phyloP scores from a whole-genome alignment of 1,140 invertebrate species.

The Oedothorax gibbosus region DNA sequence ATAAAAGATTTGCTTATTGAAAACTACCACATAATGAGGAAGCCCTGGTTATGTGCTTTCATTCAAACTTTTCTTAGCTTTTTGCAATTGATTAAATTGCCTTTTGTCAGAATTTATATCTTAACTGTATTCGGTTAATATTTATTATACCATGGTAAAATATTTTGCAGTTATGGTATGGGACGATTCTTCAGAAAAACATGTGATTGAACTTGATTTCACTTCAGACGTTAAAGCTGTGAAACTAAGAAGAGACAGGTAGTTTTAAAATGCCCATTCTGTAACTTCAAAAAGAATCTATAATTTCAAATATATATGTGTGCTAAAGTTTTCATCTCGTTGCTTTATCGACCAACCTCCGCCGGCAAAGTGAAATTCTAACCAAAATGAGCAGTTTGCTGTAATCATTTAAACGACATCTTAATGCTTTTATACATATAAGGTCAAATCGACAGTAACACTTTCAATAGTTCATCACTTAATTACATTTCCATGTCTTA shows the following conservation, averaged over 20 bases:
- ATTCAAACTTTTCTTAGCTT: not conserved
- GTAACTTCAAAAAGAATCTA: no score
- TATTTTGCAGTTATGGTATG: slow-evolving; percentile 87
- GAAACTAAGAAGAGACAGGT: slow-evolving; percentile 86
- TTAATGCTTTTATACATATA: not conserved
- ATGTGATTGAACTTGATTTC: slow-evolving; percentile 94
- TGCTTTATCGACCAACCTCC: no score
- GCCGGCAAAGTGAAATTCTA: not conserved
- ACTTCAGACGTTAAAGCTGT: slow-evolving; percentile 92
- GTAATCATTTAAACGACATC: not conserved
- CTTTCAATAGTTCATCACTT: no score
- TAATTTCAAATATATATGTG: no score
- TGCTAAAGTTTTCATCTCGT: no score
- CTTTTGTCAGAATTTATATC: not conserved
- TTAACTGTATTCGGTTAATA: no score
- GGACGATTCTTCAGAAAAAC: slow-evolving; percentile 96
- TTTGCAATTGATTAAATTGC: not conserved
- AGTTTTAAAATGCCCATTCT: not conserved
- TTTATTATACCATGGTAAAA: no score
- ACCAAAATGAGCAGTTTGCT: not conserved
- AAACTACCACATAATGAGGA: no score
- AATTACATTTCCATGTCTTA: no score
- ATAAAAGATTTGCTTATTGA: no score
- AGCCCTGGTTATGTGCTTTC: no score
- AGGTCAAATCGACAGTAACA: no score